Evolutionary conservation across 2,888 invertebrate genomes (phyloP).

Genomic region (Drosophila histrio): DNA sequence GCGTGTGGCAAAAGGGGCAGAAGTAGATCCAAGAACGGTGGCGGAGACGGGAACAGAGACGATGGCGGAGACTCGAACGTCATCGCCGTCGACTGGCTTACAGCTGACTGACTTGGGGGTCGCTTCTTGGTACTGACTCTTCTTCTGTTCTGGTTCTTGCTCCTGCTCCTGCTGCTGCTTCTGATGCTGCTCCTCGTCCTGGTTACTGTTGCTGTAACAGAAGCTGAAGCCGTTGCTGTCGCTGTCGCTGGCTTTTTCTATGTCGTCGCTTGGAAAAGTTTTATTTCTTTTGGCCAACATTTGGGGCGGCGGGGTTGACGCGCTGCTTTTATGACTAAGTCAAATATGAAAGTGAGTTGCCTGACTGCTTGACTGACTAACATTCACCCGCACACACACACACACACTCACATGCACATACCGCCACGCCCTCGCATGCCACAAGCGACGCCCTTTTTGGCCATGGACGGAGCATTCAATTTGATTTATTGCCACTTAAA

Average conservation of each 20-base stretch:
- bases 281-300: constrained; percentile 37
- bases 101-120: constrained; percentile 46
- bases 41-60: background rate
- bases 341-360: constrained; percentile 75
- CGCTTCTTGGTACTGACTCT: background rate
- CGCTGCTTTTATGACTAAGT: constrained; percentile 73
- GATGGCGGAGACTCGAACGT: constrained; percentile 21
- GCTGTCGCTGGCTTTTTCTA: constrained; percentile 44
- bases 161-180: background rate
- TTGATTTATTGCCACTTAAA: constrained; percentile 80
- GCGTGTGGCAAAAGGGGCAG: background rate
- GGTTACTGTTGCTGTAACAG: background rate
- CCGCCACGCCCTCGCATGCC: constrained; percentile 21
- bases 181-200: background rate
- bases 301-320: constrained; percentile 13
- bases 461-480: constrained; percentile 57
- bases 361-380: constrained; percentile 34
- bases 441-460: constrained; percentile 22
- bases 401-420: background rate
- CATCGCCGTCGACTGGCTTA: constrained; percentile 55
- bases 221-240: background rate
- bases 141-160: background rate
- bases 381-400: constrained; percentile 19
- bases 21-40: background rate
- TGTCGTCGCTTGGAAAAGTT: constrained; percentile 37